Base-by-base conservation (phyloP, 2,888 invertebrate genomes). In the Oegoconia quadripuncta region DNA sequence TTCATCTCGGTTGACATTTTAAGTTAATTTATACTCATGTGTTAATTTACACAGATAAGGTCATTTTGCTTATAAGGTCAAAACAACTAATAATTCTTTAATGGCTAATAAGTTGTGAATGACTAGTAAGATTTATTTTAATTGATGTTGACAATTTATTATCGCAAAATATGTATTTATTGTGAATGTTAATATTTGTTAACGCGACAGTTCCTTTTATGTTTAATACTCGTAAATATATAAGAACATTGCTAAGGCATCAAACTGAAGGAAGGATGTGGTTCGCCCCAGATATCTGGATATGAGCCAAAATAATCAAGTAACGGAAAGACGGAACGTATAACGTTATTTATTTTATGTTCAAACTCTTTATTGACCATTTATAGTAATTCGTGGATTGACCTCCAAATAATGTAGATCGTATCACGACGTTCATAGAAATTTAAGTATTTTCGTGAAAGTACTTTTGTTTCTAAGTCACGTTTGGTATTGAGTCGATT, bases 221-320 rank as follows among this genome's bases (percentile, higher is more conserved):
- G 33, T 25, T 51, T 52, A 55, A 58, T 53, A n/a, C n/a, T n/a
- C n/a, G n/a, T n/a, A 57, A 56, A 66, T 61, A 59, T 48, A 46
- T 48, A 43, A 52, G 60, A 60, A 66, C 63, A 65, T 57, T 59
- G 59, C 58, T 55, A 44, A 56, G 60, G 57, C 59, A 56, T 53
- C 52, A 64, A 67, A 55, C 55, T 54, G 55, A 55, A 59, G 55
- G 55, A 59, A 64, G 58, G 61, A 64, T 61, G 57, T 56, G 62
- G 57, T 47, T 47, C 51, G 42, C 63, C 63, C 53, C 64, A 59
- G 70, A 57, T 57, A 52, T 55, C 74, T 84, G 81, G 84, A 72
- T 56, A 49, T 42, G 39, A 43, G 83, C 84, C 82, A 84, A 79
- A 71, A 77, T 77, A 76, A 81, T 79, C 76, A 65, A 68, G 64